Evolutionary conservation across 2,888 invertebrate species (phyloP).

Genomic region (Ichneumoninae sp.): DNA sequence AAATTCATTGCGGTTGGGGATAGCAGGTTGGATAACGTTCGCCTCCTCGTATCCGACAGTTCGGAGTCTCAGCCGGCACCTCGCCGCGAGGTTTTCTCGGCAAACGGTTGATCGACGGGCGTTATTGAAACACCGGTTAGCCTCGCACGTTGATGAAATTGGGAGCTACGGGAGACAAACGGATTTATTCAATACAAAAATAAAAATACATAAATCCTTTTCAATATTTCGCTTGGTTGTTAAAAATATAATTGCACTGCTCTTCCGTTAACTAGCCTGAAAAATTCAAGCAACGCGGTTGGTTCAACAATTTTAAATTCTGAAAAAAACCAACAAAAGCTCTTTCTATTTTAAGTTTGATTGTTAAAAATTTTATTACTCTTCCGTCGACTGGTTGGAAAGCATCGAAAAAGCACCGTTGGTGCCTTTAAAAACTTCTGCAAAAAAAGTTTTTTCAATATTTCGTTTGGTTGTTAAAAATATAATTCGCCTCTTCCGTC

Average conservation of each 20-base stretch:
- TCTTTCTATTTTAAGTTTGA: too few relatives aligned
- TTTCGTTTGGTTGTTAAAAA: neutral
- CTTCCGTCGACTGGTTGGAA: too few relatives aligned
- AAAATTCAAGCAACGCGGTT: too few relatives aligned
- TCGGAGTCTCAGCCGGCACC: conserved; percentile 40
- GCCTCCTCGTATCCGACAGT: conserved; percentile 54
- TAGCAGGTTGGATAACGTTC: conserved; percentile 73
- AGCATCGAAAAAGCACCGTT: too few relatives aligned
- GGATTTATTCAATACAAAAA: neutral
- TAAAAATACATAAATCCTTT: neutral
- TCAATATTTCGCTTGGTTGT: neutral
- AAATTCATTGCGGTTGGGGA: conserved; percentile 73
- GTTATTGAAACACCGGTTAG: neutral
- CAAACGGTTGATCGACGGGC: neutral
- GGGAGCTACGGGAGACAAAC: neutral
- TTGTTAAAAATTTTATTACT: too few relatives aligned
- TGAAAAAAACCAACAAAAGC: too few relatives aligned
- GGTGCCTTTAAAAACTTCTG: too few relatives aligned
- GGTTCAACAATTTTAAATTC: too few relatives aligned
- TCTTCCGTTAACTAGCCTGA: too few relatives aligned
- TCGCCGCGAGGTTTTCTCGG: neutral
- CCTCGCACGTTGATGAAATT: neutral
- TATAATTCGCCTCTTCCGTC: neutral
- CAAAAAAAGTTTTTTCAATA: too few relatives aligned
- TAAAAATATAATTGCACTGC: too few relatives aligned